Conservation (phyloP, 2,797 vertebrate genomes). For the Tolypeutes matacus region DNA sequence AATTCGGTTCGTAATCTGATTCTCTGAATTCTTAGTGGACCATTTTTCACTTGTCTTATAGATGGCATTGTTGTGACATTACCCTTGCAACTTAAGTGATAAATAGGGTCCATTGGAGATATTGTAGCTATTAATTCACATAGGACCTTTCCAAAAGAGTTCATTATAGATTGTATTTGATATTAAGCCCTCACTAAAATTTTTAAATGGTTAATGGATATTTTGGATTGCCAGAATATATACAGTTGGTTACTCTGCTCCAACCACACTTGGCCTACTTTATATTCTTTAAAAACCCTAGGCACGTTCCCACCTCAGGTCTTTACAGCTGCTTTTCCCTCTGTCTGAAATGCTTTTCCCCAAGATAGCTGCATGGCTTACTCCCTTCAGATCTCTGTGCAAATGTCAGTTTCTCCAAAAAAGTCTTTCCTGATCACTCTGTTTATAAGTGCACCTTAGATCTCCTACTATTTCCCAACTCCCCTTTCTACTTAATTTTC, state of each 20-base stretch:
- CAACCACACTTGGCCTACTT: background rate
- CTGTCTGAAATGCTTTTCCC: background rate
- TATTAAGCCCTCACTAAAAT: background rate
- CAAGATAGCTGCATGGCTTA: background rate
- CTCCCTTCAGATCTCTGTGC: conserved; percentile 32
- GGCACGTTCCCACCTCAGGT: background rate
- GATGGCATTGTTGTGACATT: background rate
- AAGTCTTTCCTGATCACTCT: conserved; percentile 49
- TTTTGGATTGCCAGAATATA: background rate
- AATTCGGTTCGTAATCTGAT: background rate
- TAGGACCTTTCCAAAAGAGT: conserved; percentile 27
- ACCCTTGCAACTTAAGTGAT: background rate
- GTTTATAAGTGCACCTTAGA: background rate
- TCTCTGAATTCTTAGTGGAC: background rate
- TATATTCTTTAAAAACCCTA: background rate
- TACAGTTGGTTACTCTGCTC: background rate
- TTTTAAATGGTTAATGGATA: background rate
- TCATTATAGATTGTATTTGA: background rate
- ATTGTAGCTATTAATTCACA: conserved; percentile 15
- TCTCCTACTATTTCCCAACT: background rate
- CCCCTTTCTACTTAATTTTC: conserved; percentile 60
- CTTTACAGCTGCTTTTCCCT: conserved; percentile 17
- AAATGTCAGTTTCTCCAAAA: conserved; percentile 59
- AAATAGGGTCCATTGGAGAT: background rate
- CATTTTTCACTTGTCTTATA: conserved; percentile 20